Evolutionary conservation across 2,888 invertebrate species (phyloP).

Genomic region (Tipula lateralis): DNA sequence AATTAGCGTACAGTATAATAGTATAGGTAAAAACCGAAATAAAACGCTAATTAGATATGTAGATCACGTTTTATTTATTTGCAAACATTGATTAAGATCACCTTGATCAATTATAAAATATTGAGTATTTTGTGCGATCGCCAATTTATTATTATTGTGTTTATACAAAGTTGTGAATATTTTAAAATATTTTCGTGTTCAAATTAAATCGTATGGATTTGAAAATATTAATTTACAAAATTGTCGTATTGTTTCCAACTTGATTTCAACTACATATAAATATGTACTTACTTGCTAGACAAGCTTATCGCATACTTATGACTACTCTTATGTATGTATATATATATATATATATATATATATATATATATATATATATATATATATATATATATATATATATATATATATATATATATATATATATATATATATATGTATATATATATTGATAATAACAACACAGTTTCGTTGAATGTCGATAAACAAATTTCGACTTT

Average conservation of each 20-base stretch:
- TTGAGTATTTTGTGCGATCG: background rate
- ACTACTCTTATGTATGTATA: background rate
- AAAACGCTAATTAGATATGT: background rate
- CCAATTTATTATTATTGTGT: background rate
- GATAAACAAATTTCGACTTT: background rate
- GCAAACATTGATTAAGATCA: background rate
- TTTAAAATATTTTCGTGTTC: background rate
- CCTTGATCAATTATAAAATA: background rate
- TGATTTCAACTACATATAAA: too few species aligned
- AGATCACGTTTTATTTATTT: conserved; percentile 5
- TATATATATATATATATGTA: too few species aligned
- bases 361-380: background rate
- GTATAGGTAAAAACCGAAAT: background rate
- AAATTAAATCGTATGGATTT: background rate
- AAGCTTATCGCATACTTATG: background rate
- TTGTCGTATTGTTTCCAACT: background rate
- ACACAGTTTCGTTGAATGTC: background rate
- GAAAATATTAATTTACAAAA: background rate
- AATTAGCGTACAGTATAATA: background rate
- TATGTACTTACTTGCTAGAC: background rate
- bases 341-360: background rate
- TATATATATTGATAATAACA: too few species aligned
- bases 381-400: background rate
- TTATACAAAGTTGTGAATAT: background rate
- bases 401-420: background rate